phyloP scores from a whole-genome alignment of 2,113 vertebrate species.

The Hippocampus comes region DNA sequence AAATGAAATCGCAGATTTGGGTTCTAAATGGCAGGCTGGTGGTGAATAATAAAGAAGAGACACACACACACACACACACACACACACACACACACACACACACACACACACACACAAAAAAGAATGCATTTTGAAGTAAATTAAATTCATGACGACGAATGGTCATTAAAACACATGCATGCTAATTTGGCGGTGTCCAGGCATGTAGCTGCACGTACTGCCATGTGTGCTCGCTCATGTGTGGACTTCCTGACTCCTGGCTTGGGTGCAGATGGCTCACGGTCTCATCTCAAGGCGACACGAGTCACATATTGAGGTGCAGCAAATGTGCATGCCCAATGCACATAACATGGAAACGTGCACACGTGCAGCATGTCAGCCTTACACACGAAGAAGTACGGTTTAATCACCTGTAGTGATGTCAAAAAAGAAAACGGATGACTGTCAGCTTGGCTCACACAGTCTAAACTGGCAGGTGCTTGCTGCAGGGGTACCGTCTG shows the following conservation, averaged over 20 bases:
- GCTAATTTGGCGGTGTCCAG: not conserved
- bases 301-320: slow-evolving; percentile 38
- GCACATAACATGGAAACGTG: not conserved
- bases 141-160: not conserved
- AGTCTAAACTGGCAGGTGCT: slow-evolving; percentile 61
- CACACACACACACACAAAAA: not conserved
- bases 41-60: not conserved
- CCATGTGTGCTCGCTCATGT: slow-evolving; percentile 67
- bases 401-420: slow-evolving; percentile 18
- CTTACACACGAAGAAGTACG: not conserved
- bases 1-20: slow-evolving; percentile 2
- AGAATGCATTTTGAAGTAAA: not conserved
- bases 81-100: not conserved
- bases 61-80: not conserved
- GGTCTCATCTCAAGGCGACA: slow-evolving; percentile 60
- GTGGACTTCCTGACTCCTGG: slow-evolving; percentile 76
- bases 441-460: slow-evolving; percentile 41
- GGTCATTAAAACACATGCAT: not conserved
- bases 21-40: slow-evolving; percentile 3
- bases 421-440: slow-evolving; percentile 8
- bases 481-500: slow-evolving; percentile 49
- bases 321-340: slow-evolving; percentile 24
- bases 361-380: not conserved
- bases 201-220: slow-evolving; percentile 21
- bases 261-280: slow-evolving; percentile 71